These are phyloP conservation scores for Trissonchulus sp. DNA, from an alignment of 2,888 invertebrate species.

Conservation along the genomic window DNA sequence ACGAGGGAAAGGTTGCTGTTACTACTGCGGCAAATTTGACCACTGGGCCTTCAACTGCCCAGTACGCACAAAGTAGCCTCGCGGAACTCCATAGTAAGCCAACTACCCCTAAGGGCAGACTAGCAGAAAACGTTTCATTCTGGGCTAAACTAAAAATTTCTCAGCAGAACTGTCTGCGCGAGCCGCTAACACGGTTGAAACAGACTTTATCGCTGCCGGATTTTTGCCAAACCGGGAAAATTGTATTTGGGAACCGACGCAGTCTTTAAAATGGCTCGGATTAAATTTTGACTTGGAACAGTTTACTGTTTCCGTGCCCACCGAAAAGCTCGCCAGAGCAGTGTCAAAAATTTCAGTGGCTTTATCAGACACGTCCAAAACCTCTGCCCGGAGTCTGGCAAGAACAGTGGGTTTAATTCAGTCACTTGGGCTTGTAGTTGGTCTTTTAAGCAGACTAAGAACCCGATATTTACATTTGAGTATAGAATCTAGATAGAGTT, in stretches of 20 bases:
- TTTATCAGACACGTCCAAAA: background rate
- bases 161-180: background rate
- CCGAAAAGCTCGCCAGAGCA: background rate
- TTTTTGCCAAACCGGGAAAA: background rate
- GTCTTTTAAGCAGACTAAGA: background rate
- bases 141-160: background rate
- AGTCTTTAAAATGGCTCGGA: background rate
- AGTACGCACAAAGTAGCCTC: background rate
- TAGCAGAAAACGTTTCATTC: background rate
- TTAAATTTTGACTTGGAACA: background rate
- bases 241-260: background rate
- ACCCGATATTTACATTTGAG: background rate
- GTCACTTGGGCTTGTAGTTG: background rate
- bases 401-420: background rate
- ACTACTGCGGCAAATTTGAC: conserved; percentile 4
- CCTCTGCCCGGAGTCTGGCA: background rate
- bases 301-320: background rate
- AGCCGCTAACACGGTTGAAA: background rate
- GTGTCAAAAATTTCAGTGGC: background rate
- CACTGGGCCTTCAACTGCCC: conserved; percentile 10
- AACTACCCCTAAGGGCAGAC: background rate
- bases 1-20: background rate
- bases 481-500: background rate
- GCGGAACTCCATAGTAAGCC: background rate
- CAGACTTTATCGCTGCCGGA: background rate